phyloP scores from a whole-genome alignment of 2,888 invertebrate genomes.

The Drosophila bunnanda region DNA sequence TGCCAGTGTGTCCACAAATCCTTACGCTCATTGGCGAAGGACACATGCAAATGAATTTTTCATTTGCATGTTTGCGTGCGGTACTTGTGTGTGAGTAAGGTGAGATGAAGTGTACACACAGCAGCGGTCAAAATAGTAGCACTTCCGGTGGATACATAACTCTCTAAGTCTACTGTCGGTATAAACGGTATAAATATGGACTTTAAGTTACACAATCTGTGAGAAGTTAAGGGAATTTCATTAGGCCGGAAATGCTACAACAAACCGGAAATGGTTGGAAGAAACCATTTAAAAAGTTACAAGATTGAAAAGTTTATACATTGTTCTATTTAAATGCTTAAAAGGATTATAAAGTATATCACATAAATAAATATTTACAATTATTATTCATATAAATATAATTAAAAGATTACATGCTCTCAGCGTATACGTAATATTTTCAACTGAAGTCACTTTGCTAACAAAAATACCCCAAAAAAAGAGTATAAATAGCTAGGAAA shows the following conservation, averaged over 20 bases:
- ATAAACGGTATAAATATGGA: not conserved
- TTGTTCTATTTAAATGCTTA: not conserved
- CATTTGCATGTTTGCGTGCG: conserved; percentile 57
- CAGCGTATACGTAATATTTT: not conserved
- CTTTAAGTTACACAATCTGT: not conserved
- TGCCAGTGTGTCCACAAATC: conserved; percentile 49
- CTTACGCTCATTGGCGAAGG: conserved; percentile 47
- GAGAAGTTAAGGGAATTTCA: not conserved
- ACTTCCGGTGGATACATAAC: not conserved
- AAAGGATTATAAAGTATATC: too few relatives aligned
- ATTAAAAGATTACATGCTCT: not conserved
- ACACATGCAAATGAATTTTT: conserved; percentile 63
- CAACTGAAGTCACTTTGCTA: fast-evolving
- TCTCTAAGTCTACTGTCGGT: not conserved
- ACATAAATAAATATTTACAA: too few relatives aligned
- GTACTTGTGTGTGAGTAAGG: conserved; percentile 29
- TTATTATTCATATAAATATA: not conserved
- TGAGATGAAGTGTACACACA: conserved; percentile 32
- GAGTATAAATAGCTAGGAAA: not conserved
- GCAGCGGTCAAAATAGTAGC: conserved; percentile 11
- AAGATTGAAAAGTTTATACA: not conserved
- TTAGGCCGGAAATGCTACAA: not conserved
- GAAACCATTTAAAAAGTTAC: too few relatives aligned
- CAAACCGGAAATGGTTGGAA: too few relatives aligned
- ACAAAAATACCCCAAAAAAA: not conserved